Evolutionary conservation across 2,113 vertebrate species (phyloP).

Genomic region (Cyanoramphus novaezelandiae): DNA sequence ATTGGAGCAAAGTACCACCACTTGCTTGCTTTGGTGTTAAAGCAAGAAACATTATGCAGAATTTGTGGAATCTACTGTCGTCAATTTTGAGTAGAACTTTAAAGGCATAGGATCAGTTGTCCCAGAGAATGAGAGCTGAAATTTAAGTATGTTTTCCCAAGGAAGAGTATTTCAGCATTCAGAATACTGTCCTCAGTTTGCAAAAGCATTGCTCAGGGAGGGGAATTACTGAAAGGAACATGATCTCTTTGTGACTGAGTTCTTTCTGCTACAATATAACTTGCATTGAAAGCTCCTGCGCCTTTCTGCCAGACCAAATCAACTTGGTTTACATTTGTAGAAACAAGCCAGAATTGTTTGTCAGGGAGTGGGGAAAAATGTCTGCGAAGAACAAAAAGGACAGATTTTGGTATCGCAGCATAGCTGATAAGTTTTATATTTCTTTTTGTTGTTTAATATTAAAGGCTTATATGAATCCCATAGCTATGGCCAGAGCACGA

Average conservation of each 20-base stretch:
- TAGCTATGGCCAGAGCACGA: slow-evolving; percentile 92
- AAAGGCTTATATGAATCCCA: slow-evolving; percentile 97
- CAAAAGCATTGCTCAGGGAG: not conserved
- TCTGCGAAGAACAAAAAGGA: not conserved
- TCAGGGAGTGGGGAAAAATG: not conserved
- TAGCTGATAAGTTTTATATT: not conserved
- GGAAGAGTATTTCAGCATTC: not conserved
- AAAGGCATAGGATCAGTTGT: not conserved
- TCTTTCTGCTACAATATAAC: not conserved
- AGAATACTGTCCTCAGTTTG: not conserved
- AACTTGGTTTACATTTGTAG: not conserved
- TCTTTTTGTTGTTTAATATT: slow-evolving; percentile 24
- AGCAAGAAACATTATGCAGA: not conserved
- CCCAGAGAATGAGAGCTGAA: not conserved
- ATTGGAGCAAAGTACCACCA: not conserved
- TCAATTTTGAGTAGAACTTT: not conserved
- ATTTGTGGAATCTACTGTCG: not conserved
- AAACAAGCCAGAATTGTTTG: not conserved
- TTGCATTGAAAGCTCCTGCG: not conserved
- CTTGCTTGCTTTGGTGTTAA: not conserved
- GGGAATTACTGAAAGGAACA: not conserved
- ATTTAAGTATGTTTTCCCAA: not conserved
- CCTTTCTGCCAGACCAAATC: not conserved
- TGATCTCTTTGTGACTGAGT: not conserved
- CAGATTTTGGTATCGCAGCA: not conserved